Evolutionary conservation across 2,888 invertebrate genomes (phyloP), one percentile per base, ranked within the genome.

Genomic region (Diploptera punctata): DNA sequence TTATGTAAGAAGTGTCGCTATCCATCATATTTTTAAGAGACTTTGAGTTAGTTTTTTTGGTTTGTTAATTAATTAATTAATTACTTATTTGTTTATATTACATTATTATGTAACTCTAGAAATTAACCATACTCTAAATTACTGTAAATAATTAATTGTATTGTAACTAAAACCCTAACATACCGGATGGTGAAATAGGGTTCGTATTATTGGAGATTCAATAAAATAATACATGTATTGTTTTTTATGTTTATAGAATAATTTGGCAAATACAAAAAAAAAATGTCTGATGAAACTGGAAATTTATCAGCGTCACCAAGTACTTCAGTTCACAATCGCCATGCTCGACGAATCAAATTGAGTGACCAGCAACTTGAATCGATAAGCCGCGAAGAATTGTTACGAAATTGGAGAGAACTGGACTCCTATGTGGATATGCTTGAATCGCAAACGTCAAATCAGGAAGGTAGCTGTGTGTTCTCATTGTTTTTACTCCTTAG

Each of bases 351-450:
- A 78, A 86, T 90, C 81, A 84, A 87, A 79, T 84, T 91, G 82
- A 86, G 87, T 79, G 87, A 90, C 76, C 86, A 87, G 78, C 91
- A 91, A 80, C 83, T 90, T 81, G 88, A 89, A 80, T 85, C 85
- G 79, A 85, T 90, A 77, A 87, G 87, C 78, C 86, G 87, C 80
- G 88, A 89, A 78, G 89, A 91, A 79, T 87, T 91, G 82, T 87
- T 88, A 79, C 85, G 87, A 82, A 88, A 89, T 80, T 92, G 92
- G 92, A 87, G 86, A 83, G 88, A 88, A 83, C 92, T 92, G 88
- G 92, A 92, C 84, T 87, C 86, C 81, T 93, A 91, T 86, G 87
- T 92, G 84, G 89, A 91, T 82, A 87, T 87, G 81, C 87, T 93
- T 83, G 92, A 93, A 87, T 86, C 90, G 78, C 90, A 90, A 86